A percentile compares a stretch with the other conserved stretches of the same genome.
phyloP scores from a whole-genome alignment of 2,113 vertebrate genomes.

The Scalopus aquaticus region DNA sequence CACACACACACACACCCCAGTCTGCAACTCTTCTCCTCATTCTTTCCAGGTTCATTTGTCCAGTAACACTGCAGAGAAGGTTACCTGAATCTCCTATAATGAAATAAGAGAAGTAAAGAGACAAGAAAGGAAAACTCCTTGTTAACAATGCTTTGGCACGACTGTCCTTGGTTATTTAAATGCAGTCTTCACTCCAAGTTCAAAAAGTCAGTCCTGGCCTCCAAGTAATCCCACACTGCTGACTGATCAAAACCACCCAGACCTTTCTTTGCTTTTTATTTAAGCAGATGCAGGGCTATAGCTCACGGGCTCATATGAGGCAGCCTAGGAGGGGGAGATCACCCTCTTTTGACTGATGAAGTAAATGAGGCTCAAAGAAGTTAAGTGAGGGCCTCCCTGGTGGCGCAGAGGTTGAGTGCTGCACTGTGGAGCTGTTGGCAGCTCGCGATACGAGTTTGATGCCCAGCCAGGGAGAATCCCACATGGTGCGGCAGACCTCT shows the following conservation, averaged over 20 bases:
- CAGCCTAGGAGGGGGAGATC: neutral
- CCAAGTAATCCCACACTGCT: neutral
- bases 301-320: neutral
- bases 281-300: neutral
- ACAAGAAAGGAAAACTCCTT: slow-evolving; percentile 66
- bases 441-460: no score
- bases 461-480: no score
- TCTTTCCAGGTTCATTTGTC: slow-evolving; percentile 62
- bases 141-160: slow-evolving; percentile 45
- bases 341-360: neutral
- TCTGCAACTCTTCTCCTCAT: slow-evolving; percentile 70
- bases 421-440: no score
- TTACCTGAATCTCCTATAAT: slow-evolving; percentile 73
- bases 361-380: neutral
- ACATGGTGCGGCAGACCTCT: no score
- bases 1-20: slow-evolving; percentile 75
- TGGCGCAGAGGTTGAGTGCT: no score
- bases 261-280: neutral
- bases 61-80: slow-evolving; percentile 61
- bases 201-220: neutral
- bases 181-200: neutral
- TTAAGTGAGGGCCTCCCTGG: no score
- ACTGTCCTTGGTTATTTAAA: neutral
- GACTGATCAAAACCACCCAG: neutral
- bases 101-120: slow-evolving; percentile 61